Conservation (phyloP, 2,797 vertebrate species). For the Semotilus atromaculatus region DNA sequence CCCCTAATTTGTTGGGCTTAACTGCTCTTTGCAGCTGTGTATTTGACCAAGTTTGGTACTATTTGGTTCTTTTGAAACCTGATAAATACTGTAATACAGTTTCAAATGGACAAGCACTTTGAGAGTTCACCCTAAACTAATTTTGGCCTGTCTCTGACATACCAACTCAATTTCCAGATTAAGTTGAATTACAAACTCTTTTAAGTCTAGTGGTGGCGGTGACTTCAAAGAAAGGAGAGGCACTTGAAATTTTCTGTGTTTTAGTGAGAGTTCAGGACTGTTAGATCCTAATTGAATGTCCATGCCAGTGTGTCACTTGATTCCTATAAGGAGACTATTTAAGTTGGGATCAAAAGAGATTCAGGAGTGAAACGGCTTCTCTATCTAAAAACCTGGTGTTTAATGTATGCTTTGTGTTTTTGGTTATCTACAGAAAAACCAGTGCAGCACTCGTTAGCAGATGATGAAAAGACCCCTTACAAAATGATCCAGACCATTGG, state of each 20-base stretch:
- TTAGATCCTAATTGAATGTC: conserved; percentile 8
- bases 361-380: neutral
- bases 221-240: conserved; percentile 10
- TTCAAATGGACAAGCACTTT: neutral
- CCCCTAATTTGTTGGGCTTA: neutral
- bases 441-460: conserved; percentile 65
- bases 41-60: neutral
- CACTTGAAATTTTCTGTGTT: neutral
- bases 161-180: conserved; percentile 1
- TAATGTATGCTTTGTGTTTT: conserved; percentile 39
- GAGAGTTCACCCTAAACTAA: neutral
- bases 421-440: conserved; percentile 79
- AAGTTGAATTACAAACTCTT: neutral
- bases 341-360: neutral
- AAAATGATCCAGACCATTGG: conserved; percentile 92
- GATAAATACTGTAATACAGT: neutral
- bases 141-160: neutral
- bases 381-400: neutral
- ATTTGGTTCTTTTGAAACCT: neutral
- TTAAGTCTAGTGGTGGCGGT: neutral
- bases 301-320: conserved; percentile 17
- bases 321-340: conserved; percentile 11
- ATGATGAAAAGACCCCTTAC: conserved; percentile 81
- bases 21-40: neutral
- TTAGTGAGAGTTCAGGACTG: neutral